Evolutionary conservation across 2,888 invertebrate genomes (phyloP).

Genomic region (Dromius quadrimaculatus): DNA sequence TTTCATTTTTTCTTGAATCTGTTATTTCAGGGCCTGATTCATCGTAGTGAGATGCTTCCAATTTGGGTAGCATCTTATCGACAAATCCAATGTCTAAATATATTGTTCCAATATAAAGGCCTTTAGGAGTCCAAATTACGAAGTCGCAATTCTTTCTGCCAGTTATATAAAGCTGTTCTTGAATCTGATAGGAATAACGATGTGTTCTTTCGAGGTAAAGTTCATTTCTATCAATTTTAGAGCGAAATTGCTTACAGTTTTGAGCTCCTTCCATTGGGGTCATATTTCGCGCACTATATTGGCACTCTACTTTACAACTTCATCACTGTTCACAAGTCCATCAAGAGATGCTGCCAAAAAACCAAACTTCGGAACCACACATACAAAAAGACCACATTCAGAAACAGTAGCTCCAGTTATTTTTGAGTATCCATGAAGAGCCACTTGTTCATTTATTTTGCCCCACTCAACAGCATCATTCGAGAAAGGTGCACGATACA

Average conservation of each 20-base stretch:
- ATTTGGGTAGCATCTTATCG: not conserved
- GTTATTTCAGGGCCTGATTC: not conserved
- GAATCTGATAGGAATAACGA: not conserved
- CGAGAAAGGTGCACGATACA: not conserved
- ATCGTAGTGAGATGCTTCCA: not conserved
- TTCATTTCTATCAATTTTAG: not conserved
- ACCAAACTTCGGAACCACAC: not conserved
- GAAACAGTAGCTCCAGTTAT: not conserved
- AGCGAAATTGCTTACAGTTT: not conserved
- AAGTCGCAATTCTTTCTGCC: not conserved
- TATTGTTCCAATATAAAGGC: not conserved
- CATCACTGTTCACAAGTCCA: not conserved
- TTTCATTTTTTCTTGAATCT: not conserved
- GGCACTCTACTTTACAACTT: not conserved
- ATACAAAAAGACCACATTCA: not conserved
- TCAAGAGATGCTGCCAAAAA: not conserved
- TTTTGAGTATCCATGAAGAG: not conserved
- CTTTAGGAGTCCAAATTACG: not conserved
- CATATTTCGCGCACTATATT: not conserved
- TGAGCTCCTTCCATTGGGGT: not conserved
- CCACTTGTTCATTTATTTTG: not conserved
- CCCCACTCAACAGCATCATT: constrained; percentile 1
- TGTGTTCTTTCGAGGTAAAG: not conserved
- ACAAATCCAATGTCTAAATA: not conserved
- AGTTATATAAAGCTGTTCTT: not conserved